Conservation (phyloP, 2,113 vertebrate species). For the Salminus brasiliensis region DNA sequence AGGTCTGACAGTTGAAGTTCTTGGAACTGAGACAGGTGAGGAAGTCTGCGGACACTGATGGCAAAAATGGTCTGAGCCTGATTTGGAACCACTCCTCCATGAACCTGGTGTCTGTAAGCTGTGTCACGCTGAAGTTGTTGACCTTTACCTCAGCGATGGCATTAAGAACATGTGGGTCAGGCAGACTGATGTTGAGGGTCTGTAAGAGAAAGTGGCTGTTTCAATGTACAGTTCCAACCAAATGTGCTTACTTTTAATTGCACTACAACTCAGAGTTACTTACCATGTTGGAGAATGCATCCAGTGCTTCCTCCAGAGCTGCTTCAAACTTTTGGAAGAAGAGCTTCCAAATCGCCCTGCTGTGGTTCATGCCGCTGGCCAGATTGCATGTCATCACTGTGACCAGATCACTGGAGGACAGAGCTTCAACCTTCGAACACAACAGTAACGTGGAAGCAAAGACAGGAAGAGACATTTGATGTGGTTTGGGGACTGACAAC, state of each 20-base stretch:
- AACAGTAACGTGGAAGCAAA: no score
- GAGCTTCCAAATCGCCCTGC: not conserved
- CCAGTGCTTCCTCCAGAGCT: no score
- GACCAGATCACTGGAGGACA: conserved; percentile 22
- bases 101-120: no score
- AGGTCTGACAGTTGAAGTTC: no score
- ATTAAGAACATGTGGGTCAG: conserved; percentile 24
- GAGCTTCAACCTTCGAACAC: not conserved
- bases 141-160: conserved; percentile 25
- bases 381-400: not conserved
- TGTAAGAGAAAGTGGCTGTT: not conserved
- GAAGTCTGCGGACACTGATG: no score
- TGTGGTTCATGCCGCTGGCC: no score
- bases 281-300: no score
- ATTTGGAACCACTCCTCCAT: no score
- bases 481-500: not conserved
- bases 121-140: conserved; percentile 17
- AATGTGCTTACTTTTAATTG: not conserved
- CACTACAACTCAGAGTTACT: not conserved
- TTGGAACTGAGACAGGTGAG: no score
- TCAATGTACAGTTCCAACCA: no score
- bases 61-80: no score
- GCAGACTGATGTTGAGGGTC: not conserved
- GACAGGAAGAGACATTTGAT: not conserved
- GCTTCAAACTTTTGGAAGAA: no score